Percentiles rank a stretch among this genome's conserved stretches.
phyloP scores from a whole-genome alignment of 2,113 vertebrate species.

The Gobiocypris rarus region DNA sequence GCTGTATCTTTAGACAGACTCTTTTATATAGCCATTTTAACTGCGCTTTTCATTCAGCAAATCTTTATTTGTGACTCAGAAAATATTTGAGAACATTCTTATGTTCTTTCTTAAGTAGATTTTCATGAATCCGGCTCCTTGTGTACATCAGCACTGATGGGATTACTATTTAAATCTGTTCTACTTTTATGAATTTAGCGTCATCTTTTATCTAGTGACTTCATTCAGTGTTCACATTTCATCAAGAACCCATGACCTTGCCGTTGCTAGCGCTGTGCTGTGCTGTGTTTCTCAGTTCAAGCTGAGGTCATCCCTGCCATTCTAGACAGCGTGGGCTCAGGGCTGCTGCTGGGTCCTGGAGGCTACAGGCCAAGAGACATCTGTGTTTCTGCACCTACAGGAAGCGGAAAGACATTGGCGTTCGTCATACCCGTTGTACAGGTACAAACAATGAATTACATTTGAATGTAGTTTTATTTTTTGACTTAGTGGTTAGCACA shows the following conservation, averaged over 20 bases:
- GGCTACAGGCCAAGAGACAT: slow-evolving; percentile 88
- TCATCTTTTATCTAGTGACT: too few relatives aligned
- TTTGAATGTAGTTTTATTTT: not conserved
- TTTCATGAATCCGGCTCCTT: too few relatives aligned
- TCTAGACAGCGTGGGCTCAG: slow-evolving; percentile 76
- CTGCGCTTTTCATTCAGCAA: too few relatives aligned
- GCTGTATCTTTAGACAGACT: too few relatives aligned
- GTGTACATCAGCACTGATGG: not conserved
- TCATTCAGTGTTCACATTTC: not conserved
- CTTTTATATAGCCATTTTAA: too few relatives aligned
- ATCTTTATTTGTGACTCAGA: too few relatives aligned
- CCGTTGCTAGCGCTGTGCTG: not conserved
- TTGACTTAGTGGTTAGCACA: not conserved
- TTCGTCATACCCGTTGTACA: slow-evolving; percentile 93
- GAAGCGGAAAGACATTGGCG: slow-evolving; percentile 93
- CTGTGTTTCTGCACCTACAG: slow-evolving; percentile 94
- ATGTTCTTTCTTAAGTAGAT: too few relatives aligned
- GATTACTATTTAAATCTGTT: too few relatives aligned
- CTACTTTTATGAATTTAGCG: not conserved
- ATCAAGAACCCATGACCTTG: not conserved
- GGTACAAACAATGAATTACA: slow-evolving; percentile 58
- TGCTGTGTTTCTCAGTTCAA: slow-evolving; percentile 78
- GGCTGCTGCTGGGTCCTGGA: slow-evolving; percentile 81
- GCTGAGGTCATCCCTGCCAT: slow-evolving; percentile 90
- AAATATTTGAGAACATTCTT: too few relatives aligned